Evolutionary conservation across 2,113 vertebrate species (phyloP), one percentile per base, ranked within the genome.

Genomic region (Stigmatopora nigra): DNA sequence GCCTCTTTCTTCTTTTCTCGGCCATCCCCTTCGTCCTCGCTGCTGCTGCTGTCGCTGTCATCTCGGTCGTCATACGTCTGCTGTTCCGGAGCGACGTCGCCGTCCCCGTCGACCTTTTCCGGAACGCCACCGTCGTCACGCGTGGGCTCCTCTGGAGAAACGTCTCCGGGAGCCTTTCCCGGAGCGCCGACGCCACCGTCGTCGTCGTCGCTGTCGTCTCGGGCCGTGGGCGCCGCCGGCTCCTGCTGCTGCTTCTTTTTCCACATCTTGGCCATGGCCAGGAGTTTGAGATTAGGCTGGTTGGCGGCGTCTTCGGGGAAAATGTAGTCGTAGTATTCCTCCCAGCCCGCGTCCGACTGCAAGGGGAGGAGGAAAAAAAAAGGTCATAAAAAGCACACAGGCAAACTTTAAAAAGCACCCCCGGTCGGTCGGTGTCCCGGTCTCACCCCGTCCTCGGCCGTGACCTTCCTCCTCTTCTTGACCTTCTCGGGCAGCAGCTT

Each of bases 191-290:
- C 66, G 92, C 90, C 1, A 19, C 55, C 65, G 2, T 25, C 11
- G 13, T 35, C 55, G 4, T 45, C 89, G 16, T 70, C 5, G 10
- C 90, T 87, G 0, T 87, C 84, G 2, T 91, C 88, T 3, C 25
- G 25, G 0, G 86, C 82, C 15, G 89, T 78, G 25, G 25, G 25
- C 25, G 25, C 25, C 25, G 25, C 25, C 25, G 25, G 25, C 25
- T 31, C 25, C 25, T 10, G 38, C 19, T 91, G 85, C 76, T 97
- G 94, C 84, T 97, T 92, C 73, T 93, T 96, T 88, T 98, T 99
- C 97, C 97, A 99, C 78, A 99, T 94, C 80, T 98, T 98, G 64
- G 96, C 97, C 95, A 99, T 98, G 45, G 96, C 95, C 64, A 99
- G 90, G 48, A 99, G 91, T 70, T 97, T 98, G 85, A 98, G 96